Evolutionary conservation across 2,797 vertebrate genomes (phyloP).

Genomic region (Pangasius macronema): DNA sequence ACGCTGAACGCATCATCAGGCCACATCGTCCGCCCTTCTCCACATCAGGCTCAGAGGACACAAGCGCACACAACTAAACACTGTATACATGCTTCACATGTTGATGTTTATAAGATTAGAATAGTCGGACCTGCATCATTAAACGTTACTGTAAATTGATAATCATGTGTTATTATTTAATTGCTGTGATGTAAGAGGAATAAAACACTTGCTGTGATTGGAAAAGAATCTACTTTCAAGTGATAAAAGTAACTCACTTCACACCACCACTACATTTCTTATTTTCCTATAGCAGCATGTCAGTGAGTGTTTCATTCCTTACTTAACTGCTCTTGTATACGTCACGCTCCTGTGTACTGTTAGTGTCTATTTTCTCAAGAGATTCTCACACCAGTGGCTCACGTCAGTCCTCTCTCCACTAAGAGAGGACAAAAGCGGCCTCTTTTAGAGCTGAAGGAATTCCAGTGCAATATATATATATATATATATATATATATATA

Average conservation of each 20-base stretch:
- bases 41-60: not conserved
- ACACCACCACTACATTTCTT: not conserved
- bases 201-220: not conserved
- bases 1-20: slow-evolving; percentile 26
- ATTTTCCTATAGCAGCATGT: not conserved
- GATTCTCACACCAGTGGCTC: not conserved
- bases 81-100: not conserved
- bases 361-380: not conserved
- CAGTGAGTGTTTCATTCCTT: not conserved
- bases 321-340: no score
- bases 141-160: not conserved
- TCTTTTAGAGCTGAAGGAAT: slow-evolving; percentile 28
- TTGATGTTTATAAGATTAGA: not conserved
- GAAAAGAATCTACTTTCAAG: not conserved
- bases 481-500: not conserved
- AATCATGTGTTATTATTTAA: not conserved
- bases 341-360: not conserved
- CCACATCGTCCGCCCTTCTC: slow-evolving; percentile 6
- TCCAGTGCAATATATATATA: not conserved
- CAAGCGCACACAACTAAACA: not conserved
- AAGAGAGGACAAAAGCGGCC: not conserved
- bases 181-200: not conserved
- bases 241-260: not conserved
- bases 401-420: not conserved
- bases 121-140: not conserved